Conservation (phyloP, 2,113 vertebrate species). For the Antechinus stuartii region DNA sequence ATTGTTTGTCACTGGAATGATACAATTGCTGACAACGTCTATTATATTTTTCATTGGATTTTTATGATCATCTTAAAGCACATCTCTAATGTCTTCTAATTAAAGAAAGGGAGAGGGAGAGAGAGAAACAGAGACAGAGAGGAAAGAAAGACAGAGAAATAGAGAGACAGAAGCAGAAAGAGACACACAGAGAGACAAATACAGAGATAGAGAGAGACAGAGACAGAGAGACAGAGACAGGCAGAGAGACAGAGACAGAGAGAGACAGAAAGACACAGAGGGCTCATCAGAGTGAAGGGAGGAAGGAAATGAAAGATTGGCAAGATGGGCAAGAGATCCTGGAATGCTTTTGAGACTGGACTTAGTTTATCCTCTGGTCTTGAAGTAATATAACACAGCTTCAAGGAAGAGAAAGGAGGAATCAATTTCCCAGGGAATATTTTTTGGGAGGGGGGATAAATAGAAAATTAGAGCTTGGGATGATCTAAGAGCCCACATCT, state of each 20-base stretch:
- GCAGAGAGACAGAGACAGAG: too few relatives aligned
- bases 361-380: not conserved
- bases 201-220: too few relatives aligned
- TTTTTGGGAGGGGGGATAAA: not conserved
- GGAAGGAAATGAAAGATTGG: not conserved
- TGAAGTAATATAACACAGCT: not conserved
- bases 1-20: slow-evolving; percentile 14
- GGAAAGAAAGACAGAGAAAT: too few relatives aligned
- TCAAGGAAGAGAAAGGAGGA: not conserved
- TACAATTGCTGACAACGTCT: not conserved
- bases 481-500: not conserved
- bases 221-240: too few relatives aligned
- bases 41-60: slow-evolving; percentile 19
- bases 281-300: not conserved
- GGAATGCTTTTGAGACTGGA: not conserved
- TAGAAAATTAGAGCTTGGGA: not conserved
- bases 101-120: not conserved
- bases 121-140: not conserved
- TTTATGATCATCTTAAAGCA: not conserved
- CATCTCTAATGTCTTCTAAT: not conserved
- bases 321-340: not conserved
- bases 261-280: not conserved
- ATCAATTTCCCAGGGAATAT: not conserved
- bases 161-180: too few relatives aligned
- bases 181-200: too few relatives aligned